Conservation (phyloP, 2,113 vertebrate genomes). For the Osmerus eperlanus region DNA sequence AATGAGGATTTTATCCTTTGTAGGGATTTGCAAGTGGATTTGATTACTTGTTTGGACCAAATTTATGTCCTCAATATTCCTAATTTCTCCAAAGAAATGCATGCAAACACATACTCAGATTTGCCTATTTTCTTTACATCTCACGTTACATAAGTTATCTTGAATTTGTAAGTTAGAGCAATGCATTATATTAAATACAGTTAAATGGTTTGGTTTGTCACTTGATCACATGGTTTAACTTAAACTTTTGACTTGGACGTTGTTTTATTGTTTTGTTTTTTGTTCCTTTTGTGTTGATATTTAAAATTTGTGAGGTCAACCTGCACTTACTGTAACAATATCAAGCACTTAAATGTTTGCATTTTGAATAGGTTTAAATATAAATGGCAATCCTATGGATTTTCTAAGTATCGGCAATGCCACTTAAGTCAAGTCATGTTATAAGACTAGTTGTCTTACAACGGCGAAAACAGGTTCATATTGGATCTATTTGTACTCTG, state of each 20-base stretch:
- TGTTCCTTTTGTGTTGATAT: conserved; percentile 37
- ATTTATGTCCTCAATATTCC: too few relatives aligned
- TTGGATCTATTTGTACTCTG: conserved; percentile 85
- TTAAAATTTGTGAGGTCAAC: conserved; percentile 35
- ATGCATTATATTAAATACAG: conserved; percentile 11
- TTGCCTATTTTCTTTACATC: too few relatives aligned
- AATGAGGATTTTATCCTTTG: too few relatives aligned
- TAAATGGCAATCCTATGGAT: conserved; percentile 83
- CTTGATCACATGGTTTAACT: conserved; percentile 14
- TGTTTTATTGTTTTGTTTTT: conserved; percentile 45
- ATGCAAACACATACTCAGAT: too few relatives aligned
- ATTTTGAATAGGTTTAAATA: conserved; percentile 1
- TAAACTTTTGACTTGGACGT: conserved; percentile 40
- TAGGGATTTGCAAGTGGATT: too few relatives aligned
- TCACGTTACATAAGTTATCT: not conserved
- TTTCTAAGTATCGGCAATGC: conserved; percentile 74
- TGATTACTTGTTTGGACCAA: too few relatives aligned
- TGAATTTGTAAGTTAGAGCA: conserved; percentile 23
- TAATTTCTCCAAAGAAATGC: too few relatives aligned
- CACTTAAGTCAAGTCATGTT: conserved; percentile 3
- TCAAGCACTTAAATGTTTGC: too few relatives aligned
- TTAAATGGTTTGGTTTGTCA: conserved; percentile 39
- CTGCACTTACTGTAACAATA: conserved; percentile 39
- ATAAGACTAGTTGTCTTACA: conserved; percentile 70
- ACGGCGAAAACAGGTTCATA: conserved; percentile 77